Conservation (phyloP, 92 coral and sea anemone species). For the Pocillopora meandrina region DNA sequence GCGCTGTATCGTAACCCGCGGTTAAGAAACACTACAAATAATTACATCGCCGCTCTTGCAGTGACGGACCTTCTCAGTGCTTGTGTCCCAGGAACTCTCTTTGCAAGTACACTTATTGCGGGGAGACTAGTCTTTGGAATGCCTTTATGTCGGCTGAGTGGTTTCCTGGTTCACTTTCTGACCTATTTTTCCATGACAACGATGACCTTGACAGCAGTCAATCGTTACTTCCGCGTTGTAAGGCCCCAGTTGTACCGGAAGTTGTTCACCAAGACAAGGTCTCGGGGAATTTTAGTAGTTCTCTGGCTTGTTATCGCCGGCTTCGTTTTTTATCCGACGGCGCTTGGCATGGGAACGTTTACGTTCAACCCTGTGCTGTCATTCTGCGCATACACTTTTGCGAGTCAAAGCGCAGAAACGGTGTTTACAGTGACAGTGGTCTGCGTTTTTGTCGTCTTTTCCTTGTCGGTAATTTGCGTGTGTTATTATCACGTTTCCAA, state of each 20-base stretch:
- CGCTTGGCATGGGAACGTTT: conserved; percentile 6
- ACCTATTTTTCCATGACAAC: conserved; percentile 41
- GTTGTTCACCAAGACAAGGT: conserved; percentile 2
- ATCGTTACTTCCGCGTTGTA: conserved; percentile 41
- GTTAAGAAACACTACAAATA: conserved; percentile 33
- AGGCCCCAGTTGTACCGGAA: conserved; percentile 19
- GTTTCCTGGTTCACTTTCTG: conserved; percentile 43
- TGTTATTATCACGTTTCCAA: conserved; percentile 37
- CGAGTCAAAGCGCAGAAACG: conserved; percentile 13
- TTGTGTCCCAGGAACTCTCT: conserved; percentile 27
- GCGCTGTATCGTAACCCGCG: conserved; percentile 40
- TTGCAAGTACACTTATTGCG: conserved; percentile 21
- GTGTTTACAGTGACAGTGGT: conserved; percentile 23
- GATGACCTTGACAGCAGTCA: conserved; percentile 45
- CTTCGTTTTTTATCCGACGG: conserved; percentile 24
- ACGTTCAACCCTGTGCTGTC: conserved; percentile 16
- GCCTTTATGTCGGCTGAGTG: conserved; percentile 25
- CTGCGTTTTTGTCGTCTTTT: conserved; percentile 20
- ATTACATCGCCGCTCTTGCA: conserved; percentile 42
- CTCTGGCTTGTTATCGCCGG: conserved; percentile 35
- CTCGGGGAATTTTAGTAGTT: conserved; percentile 7
- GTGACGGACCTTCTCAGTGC: conserved; percentile 33
- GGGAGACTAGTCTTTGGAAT: conserved; percentile 22
- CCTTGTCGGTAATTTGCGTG: conserved; percentile 28
- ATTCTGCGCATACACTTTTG: conserved; percentile 29